phyloP scores from a whole-genome alignment of 2,797 vertebrate species.

The Delichon dasypus region DNA sequence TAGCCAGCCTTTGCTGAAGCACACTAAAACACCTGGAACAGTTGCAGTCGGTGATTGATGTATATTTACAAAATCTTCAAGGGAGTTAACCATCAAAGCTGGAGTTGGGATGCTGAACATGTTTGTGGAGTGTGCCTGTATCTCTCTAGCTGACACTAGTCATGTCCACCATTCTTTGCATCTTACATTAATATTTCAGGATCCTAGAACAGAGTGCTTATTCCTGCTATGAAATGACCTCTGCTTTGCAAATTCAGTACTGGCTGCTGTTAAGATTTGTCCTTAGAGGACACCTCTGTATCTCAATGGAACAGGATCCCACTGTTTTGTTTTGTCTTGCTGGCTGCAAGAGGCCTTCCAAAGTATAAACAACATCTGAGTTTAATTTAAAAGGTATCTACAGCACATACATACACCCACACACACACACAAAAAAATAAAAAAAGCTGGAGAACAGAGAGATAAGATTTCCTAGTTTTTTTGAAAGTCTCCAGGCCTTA shows the following conservation, averaged over 20 bases:
- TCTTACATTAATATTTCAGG: neutral
- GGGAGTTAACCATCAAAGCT: neutral
- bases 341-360: neutral
- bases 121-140: neutral
- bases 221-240: neutral
- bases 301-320: constrained; percentile 1
- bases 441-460: neutral
- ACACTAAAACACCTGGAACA: neutral
- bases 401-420: neutral
- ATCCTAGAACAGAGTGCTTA: neutral
- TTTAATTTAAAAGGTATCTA: constrained; percentile 29
- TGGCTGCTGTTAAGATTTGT: neutral
- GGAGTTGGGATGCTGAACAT: neutral
- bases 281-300: neutral
- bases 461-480: neutral
- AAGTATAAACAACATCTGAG: constrained; percentile 48
- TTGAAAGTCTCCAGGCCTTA: neutral
- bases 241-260: neutral
- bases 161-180: accelerated
- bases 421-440: neutral
- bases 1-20: neutral
- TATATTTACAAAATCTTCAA: neutral
- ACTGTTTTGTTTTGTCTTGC: constrained; percentile 50
- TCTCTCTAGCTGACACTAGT: neutral
- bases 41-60: neutral